Base-by-base conservation (phyloP, 2,797 vertebrate species). In the Epinephelus coioides region DNA sequence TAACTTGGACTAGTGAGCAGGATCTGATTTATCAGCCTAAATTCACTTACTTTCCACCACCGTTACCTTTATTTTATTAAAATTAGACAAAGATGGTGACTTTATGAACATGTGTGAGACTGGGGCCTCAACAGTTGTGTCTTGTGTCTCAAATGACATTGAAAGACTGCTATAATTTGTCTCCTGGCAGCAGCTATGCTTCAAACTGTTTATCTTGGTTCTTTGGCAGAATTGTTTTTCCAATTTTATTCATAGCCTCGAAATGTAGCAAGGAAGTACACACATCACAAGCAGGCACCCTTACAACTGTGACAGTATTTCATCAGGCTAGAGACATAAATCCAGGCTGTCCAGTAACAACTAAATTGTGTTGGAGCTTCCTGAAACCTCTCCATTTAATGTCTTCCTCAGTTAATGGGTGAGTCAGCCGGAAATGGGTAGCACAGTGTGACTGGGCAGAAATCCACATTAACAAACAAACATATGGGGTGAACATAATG, bases 381-480 rank as follows among this genome's bases (percentile, higher is more conserved):
- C 84, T 86, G 87, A 80, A 83, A 88, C 82, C 76, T 68, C 54
- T 79, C 2, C 2, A 25, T 73, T 34, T 14, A 81, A 55, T 1
- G 3, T 56, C 67, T 56, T 75, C 59, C 54, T 83, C 18, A 1
- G 75, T 69, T 78, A 86, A 83, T 70, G 67, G 79, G 64, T 86
- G 66, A 78, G 55, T 70, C 56, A 72, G 57, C 78, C 59, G 72
- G 69, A 80, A 85, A 82, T 65, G 49, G 66, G 67, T 10, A 21
- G 5, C 10, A 43, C n/a, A 59, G 6, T 19, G 21, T 76, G 47
- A 77, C 11, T 27, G 12, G 23, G 38, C 34, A 30, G 7, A 56
- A 55, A 54, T 40, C 17, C 27, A 53, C 19, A 67, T 17, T 27
- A 55, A 59, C 30, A 54, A 30, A 51, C 49, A 69, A 46, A 57